A percentile compares a stretch with the other conserved stretches of the same genome.
Conservation (phyloP, 2,113 vertebrate genomes). For the Trematomus loennbergii region DNA sequence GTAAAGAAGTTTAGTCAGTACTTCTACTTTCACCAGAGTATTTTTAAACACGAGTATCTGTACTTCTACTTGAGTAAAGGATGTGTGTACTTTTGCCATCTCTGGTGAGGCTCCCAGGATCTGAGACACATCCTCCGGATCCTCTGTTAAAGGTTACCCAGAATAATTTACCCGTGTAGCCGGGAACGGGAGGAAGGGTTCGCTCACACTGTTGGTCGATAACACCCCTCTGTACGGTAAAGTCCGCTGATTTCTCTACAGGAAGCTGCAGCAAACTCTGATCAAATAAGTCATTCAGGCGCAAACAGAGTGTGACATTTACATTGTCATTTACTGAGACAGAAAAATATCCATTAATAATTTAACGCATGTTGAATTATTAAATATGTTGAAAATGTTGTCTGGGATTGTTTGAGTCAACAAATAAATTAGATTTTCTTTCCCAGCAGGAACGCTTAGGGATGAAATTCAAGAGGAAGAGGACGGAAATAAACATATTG, state of each 20-base stretch:
- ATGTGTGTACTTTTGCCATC: not conserved
- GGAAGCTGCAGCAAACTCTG: constrained; percentile 21
- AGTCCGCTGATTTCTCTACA: constrained; percentile 19
- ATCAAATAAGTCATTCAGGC: constrained; percentile 56
- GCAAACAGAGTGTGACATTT: constrained; percentile 73
- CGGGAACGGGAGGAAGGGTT: constrained; percentile 58
- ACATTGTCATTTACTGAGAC: constrained; percentile 76
- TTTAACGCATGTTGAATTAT: constrained; percentile 76
- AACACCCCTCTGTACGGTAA: constrained; percentile 31
- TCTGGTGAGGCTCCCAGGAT: constrained; percentile 28
- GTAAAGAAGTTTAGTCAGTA: too few relatives aligned
- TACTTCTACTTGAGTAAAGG: too few relatives aligned
- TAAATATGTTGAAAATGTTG: constrained; percentile 55
- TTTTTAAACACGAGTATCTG: too few relatives aligned
- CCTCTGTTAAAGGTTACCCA: constrained; percentile 62
- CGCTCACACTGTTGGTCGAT: constrained; percentile 48
- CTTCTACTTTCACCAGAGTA: too few relatives aligned
- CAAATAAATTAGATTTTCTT: constrained; percentile 73
- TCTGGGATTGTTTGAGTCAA: constrained; percentile 56
- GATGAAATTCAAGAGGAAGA: constrained; percentile 38
- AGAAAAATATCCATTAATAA: constrained; percentile 73
- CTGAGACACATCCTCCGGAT: constrained; percentile 43
- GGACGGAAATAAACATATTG: constrained; percentile 16
- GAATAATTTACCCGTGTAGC: constrained; percentile 19
- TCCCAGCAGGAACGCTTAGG: constrained; percentile 36